Evolutionary conservation across 2,888 invertebrate species (phyloP).

Genomic region (Drosophila meridionalis): DNA sequence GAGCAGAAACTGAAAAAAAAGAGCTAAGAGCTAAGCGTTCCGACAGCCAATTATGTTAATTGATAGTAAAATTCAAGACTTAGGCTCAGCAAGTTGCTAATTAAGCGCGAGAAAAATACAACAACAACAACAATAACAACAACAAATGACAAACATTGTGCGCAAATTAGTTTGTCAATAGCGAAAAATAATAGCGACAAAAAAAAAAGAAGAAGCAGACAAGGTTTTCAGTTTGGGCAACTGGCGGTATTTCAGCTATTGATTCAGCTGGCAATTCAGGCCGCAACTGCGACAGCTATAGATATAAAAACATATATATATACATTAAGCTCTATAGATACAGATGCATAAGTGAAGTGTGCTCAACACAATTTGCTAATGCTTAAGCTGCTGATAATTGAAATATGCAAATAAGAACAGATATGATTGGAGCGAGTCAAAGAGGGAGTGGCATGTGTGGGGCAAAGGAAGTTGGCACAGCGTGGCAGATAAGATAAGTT

Average conservation of each 20-base stretch:
- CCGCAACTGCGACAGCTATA: slow-evolving; percentile 31
- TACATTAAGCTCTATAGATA: slow-evolving; percentile 1
- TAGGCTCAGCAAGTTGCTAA: slow-evolving; percentile 52
- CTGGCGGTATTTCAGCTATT: slow-evolving; percentile 50
- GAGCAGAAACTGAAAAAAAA: slow-evolving; percentile 19
- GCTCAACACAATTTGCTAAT: slow-evolving; percentile 51
- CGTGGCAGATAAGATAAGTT: slow-evolving; percentile 19
- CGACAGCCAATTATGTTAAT: slow-evolving; percentile 73
- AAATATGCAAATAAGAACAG: slow-evolving; percentile 55
- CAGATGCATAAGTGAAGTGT: slow-evolving; percentile 15
- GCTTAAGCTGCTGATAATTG: slow-evolving; percentile 48
- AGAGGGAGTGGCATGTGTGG: neutral
- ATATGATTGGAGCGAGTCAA: neutral
- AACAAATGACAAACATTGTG: slow-evolving; percentile 16
- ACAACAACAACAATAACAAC: slow-evolving; percentile 4
- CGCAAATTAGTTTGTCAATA: slow-evolving; percentile 71
- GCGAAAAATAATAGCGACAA: neutral
- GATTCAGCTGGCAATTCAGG: slow-evolving; percentile 60
- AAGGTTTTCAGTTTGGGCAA: slow-evolving; percentile 56
- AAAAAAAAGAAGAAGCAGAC: slow-evolving; percentile 20
- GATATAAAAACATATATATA: neutral
- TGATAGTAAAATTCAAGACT: slow-evolving; percentile 70
- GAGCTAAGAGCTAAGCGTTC: slow-evolving; percentile 1
- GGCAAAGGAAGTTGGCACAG: neutral
- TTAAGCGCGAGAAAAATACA: slow-evolving; percentile 55